A percentile compares a stretch with the other conserved stretches of the same genome.
Conservation (phyloP, 2,888 invertebrate genomes). For the Hylaea fasciaria region DNA sequence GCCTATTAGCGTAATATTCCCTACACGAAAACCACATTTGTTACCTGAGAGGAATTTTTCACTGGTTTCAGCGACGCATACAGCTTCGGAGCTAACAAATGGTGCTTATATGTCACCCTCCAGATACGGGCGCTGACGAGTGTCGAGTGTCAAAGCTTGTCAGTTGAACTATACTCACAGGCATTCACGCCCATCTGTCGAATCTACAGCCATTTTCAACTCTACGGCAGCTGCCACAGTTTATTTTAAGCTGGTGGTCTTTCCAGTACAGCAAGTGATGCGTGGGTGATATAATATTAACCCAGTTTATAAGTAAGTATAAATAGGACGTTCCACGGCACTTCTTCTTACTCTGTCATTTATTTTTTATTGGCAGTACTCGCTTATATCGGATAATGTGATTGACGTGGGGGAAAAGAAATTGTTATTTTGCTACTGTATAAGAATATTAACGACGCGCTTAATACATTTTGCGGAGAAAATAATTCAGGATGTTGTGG, state of each 20-base stretch:
- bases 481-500: not conserved
- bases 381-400: conserved; percentile 29
- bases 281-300: conserved; percentile 49
- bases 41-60: conserved; percentile 41
- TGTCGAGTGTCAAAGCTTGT: conserved; percentile 68
- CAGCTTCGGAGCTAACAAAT: conserved; percentile 65
- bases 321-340: conserved; percentile 40
- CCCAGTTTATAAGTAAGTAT: conserved; percentile 48
- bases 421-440: conserved; percentile 22
- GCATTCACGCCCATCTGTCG: conserved; percentile 41
- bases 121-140: conserved; percentile 65
- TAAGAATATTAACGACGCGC: conserved; percentile 22
- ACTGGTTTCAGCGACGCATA: conserved; percentile 50
- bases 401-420: conserved; percentile 29
- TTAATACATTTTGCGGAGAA: conserved; percentile 19
- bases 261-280: conserved; percentile 45
- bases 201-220: conserved; percentile 47
- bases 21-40: conserved; percentile 26
- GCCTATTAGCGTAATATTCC: conserved; percentile 14
- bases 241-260: conserved; percentile 51
- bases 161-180: conserved; percentile 60
- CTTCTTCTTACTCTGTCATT: conserved; percentile 36
- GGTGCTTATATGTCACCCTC: conserved; percentile 68
- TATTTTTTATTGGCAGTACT: conserved; percentile 28
- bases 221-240: conserved; percentile 48